These are phyloP conservation scores for Philereme vetulata DNA, from an alignment of 2,888 invertebrate genomes.

Conservation along the genomic window DNA sequence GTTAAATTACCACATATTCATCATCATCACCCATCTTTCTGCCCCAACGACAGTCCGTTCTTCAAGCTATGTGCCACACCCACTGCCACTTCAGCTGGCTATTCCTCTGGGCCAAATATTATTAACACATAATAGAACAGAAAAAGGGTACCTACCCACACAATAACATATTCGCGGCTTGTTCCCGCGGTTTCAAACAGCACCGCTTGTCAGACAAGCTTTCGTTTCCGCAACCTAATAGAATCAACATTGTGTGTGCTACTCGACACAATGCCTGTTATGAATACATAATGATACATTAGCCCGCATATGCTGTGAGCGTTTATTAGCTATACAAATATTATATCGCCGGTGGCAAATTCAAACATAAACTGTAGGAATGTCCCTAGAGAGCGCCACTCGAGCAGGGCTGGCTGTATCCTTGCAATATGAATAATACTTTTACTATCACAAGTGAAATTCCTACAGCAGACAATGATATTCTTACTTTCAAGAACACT, in stretches of 20 bases:
- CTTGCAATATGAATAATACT: background rate
- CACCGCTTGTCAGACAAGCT: slow-evolving; percentile 59
- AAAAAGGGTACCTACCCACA: background rate
- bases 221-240: slow-evolving; percentile 72
- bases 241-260: slow-evolving; percentile 68
- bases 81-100: too few relatives aligned
- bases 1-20: too few relatives aligned
- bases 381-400: slow-evolving; percentile 31
- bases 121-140: background rate
- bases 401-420: background rate
- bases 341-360: slow-evolving; percentile 53
- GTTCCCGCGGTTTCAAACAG: slow-evolving; percentile 50
- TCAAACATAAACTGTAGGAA: slow-evolving; percentile 43
- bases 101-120: too few relatives aligned
- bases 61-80: too few relatives aligned
- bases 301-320: slow-evolving; percentile 65
- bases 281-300: slow-evolving; percentile 77
- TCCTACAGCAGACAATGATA: background rate
- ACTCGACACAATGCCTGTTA: slow-evolving; percentile 71
- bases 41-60: too few relatives aligned
- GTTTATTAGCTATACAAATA: slow-evolving; percentile 71
- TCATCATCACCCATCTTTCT: too few relatives aligned
- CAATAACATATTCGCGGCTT: slow-evolving; percentile 46
- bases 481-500: too few relatives aligned
- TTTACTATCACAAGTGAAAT: background rate